A percentile compares a stretch with the other conserved stretches of the same genome.
phyloP scores from a whole-genome alignment of 2,113 vertebrate genomes.

The Dendropsophus ebraccatus region DNA sequence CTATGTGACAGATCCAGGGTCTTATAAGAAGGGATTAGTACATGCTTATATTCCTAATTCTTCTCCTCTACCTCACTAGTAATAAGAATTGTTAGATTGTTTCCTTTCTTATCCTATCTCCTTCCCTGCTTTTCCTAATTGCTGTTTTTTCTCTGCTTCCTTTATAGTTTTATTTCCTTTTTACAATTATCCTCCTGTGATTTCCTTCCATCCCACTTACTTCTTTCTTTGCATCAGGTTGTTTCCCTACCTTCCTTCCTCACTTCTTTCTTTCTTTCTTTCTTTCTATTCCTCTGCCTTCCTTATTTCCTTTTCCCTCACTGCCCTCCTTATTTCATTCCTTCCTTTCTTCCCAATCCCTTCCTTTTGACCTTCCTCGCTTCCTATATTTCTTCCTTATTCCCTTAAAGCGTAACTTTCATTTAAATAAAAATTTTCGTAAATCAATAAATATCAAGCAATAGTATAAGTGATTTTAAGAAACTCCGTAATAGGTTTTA shows the following conservation, averaged over 20 bases:
- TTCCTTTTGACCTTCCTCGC: neutral
- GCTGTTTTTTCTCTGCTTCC: neutral
- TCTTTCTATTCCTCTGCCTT: neutral
- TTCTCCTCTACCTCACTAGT: neutral
- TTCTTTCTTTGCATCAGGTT: too few relatives aligned
- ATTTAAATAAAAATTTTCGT: too few relatives aligned
- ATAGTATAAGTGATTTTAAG: too few relatives aligned
- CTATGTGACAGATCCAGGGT: constrained; percentile 46
- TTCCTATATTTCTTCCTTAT: too few relatives aligned
- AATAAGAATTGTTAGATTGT: neutral
- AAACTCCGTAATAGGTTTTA: too few relatives aligned
- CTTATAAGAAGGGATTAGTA: constrained; percentile 24
- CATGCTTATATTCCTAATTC: constrained; percentile 29
- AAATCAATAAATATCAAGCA: too few relatives aligned
- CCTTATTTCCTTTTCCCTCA: neutral
- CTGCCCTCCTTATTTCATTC: neutral
- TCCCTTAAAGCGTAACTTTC: too few relatives aligned
- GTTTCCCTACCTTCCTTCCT: neutral
- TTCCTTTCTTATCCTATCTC: neutral
- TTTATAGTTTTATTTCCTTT: neutral
- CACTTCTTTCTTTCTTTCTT: neutral
- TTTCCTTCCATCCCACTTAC: too few relatives aligned
- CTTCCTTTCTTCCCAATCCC: neutral
- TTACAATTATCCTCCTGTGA: too few relatives aligned
- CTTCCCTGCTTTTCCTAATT: neutral